Evolutionary conservation across 2,797 vertebrate genomes (phyloP).

Genomic region (Astyanax mexicanus): DNA sequence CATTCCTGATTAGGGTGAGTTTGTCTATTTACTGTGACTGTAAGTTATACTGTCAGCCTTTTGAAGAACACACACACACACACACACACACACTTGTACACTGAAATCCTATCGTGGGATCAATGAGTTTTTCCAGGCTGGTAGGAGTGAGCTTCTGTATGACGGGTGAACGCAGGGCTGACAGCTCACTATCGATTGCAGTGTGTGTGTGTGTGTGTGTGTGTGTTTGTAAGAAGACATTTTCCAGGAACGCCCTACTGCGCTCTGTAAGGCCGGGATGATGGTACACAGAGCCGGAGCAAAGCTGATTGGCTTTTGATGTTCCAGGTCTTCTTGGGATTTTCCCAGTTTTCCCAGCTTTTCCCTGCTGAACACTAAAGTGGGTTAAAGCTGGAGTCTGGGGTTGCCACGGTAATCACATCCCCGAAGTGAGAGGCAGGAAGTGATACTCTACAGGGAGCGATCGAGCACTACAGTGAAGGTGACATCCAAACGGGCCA

Average conservation of each 20-base stretch:
- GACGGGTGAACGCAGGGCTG: slow-evolving; percentile 60
- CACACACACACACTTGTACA: slow-evolving; percentile 23
- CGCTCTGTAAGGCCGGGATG: neutral
- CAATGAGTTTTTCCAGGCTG: slow-evolving; percentile 72
- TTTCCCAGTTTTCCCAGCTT: neutral
- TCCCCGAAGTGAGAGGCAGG: neutral
- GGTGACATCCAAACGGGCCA: neutral
- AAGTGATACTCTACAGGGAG: slow-evolving; percentile 7
- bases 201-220: slow-evolving; percentile 10
- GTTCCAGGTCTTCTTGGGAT: neutral
- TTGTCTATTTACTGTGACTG: neutral
- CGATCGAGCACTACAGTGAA: slow-evolving; percentile 16
- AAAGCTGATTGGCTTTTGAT: too few species aligned
- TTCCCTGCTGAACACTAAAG: neutral
- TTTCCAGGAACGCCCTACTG: slow-evolving; percentile 1
- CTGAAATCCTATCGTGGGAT: slow-evolving; percentile 77
- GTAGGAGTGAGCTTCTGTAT: slow-evolving; percentile 72
- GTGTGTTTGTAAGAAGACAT: slow-evolving; percentile 7
- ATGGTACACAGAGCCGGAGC: neutral
- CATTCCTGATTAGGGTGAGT: too few species aligned
- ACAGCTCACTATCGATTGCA: slow-evolving; percentile 44
- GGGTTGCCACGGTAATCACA: neutral
- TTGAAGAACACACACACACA: slow-evolving; percentile 17
- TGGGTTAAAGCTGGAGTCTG: neutral
- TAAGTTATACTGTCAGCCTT: neutral